phyloP scores from a whole-genome alignment of 2,797 vertebrate genomes.

The Helostoma temminkii region DNA sequence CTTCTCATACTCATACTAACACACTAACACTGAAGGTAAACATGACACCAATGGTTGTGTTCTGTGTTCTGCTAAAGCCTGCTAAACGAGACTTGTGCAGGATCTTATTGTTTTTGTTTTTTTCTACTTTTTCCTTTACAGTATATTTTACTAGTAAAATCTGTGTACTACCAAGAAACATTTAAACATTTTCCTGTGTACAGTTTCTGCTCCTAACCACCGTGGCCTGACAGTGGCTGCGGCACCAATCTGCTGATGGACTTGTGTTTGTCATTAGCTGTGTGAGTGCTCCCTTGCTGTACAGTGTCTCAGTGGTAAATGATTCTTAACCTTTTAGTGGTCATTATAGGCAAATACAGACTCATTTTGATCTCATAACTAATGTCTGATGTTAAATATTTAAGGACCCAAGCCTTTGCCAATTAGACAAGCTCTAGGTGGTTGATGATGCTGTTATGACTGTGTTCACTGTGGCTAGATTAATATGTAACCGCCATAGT shows the following conservation, averaged over 20 bases:
- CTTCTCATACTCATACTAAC: too few species aligned
- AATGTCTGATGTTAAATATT: slow-evolving; percentile 77
- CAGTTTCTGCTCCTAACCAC: slow-evolving; percentile 35
- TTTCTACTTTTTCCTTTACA: background rate
- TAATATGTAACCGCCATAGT: slow-evolving; percentile 17
- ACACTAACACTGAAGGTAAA: background rate
- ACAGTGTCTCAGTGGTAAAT: slow-evolving; percentile 30
- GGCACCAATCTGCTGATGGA: slow-evolving; percentile 59
- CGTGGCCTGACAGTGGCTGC: slow-evolving; percentile 47
- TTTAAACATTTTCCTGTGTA: background rate
- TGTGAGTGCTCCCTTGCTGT: slow-evolving; percentile 48
- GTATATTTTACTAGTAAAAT: too few species aligned
- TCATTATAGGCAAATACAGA: slow-evolving; percentile 61
- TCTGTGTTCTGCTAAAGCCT: too few species aligned
- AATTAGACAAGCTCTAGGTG: slow-evolving; percentile 69
- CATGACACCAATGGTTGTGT: background rate
- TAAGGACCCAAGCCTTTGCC: slow-evolving; percentile 46
- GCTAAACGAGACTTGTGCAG: too few species aligned
- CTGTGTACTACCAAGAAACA: too few species aligned
- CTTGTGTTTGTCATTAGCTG: slow-evolving; percentile 60
- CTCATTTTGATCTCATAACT: slow-evolving; percentile 62
- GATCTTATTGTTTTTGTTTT: too few species aligned
- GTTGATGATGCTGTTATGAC: slow-evolving; percentile 40
- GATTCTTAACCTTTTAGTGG: slow-evolving; percentile 56
- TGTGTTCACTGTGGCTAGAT: slow-evolving; percentile 26